Evolutionary conservation across 2,888 invertebrate genomes (phyloP).

Genomic region (Synergus japonicus): DNA sequence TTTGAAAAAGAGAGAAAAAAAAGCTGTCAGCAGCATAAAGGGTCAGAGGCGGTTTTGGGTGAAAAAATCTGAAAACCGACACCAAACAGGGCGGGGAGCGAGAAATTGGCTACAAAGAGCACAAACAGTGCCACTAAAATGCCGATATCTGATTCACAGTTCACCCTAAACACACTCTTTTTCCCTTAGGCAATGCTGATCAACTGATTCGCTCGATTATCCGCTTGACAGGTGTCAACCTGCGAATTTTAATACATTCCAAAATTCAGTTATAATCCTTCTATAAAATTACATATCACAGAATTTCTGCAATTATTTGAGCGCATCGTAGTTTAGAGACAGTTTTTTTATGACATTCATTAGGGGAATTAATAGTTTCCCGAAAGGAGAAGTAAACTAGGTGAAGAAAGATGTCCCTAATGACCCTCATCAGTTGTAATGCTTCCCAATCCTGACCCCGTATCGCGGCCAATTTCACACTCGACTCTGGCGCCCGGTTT

Average conservation of each 20-base stretch:
- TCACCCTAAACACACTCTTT: slow-evolving; percentile 55
- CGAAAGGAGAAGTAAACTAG: not conserved
- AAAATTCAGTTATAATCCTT: not conserved
- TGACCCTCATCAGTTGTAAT: not conserved
- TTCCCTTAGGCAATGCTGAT: slow-evolving; percentile 49
- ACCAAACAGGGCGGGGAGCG: slow-evolving; percentile 75
- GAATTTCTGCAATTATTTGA: not conserved
- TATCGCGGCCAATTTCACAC: slow-evolving; percentile 55
- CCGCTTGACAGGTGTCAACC: slow-evolving; percentile 49
- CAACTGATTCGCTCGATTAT: slow-evolving; percentile 48
- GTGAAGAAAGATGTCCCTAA: slow-evolving; percentile 10
- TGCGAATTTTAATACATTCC: slow-evolving; percentile 18
- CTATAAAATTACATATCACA: not conserved
- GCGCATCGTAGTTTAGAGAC: not conserved
- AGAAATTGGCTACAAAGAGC: slow-evolving; percentile 74
- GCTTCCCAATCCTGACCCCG: slow-evolving; percentile 22
- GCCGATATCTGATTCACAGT: slow-evolving; percentile 71
- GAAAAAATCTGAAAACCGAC: slow-evolving; percentile 77
- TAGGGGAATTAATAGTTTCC: not conserved
- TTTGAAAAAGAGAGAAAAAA: slow-evolving; percentile 66
- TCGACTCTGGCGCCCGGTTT: slow-evolving; percentile 49
- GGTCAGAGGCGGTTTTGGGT: slow-evolving; percentile 74
- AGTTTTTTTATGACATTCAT: not conserved
- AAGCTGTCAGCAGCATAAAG: slow-evolving; percentile 66
- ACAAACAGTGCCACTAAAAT: slow-evolving; percentile 72